Evolutionary conservation across 1,140 invertebrate genomes (phyloP), one percentile per base, ranked within the genome.

Genomic region (Himalopsyche phryganea): DNA sequence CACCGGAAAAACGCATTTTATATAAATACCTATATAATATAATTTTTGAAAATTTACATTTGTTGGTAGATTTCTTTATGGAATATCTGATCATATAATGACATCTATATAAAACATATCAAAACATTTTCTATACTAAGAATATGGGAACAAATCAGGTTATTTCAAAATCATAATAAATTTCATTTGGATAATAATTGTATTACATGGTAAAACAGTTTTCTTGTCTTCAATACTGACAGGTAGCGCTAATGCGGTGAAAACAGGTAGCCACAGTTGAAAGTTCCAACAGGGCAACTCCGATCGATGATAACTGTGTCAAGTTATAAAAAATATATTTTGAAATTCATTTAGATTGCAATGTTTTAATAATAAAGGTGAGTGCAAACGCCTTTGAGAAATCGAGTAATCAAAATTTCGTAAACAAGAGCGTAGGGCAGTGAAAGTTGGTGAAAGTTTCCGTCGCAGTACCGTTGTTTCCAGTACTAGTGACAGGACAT

Each of bases 241-340:
- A 33, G 42, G 35, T 48, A 58, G 56, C 49, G 56, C 32, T 35
- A 14, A n/a, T 15, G 49, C 40, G 48, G 56, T 41, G n/a, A 28
- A 23, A 28, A 50, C 18, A 28, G 18, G 28, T 10, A 52, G 28
- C 42, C 17, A 5, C 5, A 50, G 48, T 23, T 47, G 56, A 58
- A 58, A 73, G 71, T 74, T 74, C 75, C 75, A 77, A 76, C 75
- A 71, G 69, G 75, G 75, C 75, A 77, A 71, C 73, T 76, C 71
- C 73, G 74, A 77, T 77, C 75, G 74, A 76, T 77, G 70, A 70
- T 48, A 51, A 33, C 41, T 45, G 40, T 41, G 35, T 28, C 55
- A 32, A 45, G 40, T 53, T 53, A 53, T 53, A 45, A 20, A 11
- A 11, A 35, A 45, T 17, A 36, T 50, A 32, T 41, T 19, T 50